Conservation (phyloP, 2,113 vertebrate species). For the Dicentrarchus labrax region DNA sequence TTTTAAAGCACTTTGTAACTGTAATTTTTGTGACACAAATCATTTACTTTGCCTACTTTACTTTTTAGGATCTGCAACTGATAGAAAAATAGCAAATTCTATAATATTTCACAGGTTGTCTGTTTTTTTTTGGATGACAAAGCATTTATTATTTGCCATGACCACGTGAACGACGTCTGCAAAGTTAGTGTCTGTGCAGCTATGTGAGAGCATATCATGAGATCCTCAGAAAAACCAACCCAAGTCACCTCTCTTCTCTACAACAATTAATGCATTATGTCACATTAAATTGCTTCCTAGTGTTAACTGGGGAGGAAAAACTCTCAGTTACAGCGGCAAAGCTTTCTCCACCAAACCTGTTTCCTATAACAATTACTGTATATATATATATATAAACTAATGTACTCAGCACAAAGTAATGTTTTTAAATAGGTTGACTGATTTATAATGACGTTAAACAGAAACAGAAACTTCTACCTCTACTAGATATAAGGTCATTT, state of each 20-base stretch:
- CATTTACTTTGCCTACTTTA: not conserved
- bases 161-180: constrained; percentile 7
- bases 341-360: not conserved
- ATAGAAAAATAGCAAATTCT: too few relatives aligned
- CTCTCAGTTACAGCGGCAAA: not conserved
- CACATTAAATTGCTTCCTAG: too few relatives aligned
- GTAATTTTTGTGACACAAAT: not conserved
- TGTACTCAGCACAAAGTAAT: not conserved
- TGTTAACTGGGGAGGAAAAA: not conserved
- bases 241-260: not conserved
- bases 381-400: too few relatives aligned
- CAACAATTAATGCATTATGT: not conserved
- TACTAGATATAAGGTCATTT: not conserved
- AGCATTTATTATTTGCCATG: not conserved
- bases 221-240: not conserved
- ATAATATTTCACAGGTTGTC: not conserved
- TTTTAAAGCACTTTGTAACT: not conserved
- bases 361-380: not conserved
- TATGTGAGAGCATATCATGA: not conserved
- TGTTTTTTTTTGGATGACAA: not conserved
- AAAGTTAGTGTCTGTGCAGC: not conserved
- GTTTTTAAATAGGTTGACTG: not conserved
- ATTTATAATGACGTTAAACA: not conserved
- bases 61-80: not conserved
- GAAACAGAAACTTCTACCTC: not conserved